Evolutionary conservation across 2,888 invertebrate genomes (phyloP), one percentile per base, ranked within the genome.

Genomic region (Notodonta dromedarius): DNA sequence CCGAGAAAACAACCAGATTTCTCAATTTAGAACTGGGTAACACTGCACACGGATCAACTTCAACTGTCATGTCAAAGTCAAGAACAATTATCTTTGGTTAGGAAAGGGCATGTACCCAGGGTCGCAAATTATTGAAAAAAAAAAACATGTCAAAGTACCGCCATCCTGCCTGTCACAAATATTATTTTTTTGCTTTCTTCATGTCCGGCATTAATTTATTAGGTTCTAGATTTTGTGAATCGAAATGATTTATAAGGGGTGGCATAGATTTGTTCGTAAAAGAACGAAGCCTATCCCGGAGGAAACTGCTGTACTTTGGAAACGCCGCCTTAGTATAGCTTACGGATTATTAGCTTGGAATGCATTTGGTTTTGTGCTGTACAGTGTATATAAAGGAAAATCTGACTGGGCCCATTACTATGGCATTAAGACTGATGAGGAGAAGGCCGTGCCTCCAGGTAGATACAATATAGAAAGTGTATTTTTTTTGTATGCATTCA

Each of bases 291-390:
- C 91, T 14, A 93, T 93, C 61, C 87, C 88, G 16, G 88, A 75
- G 63, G 85, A 94, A 13, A 85, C 82, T 44, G 96, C 96, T 0
- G 76, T 86, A 2, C 53, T 91, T 9, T 96, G 95, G 96, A 96
- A 95, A 81, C 87, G 90, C 7, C 92, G 95, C 32, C 84, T 96
- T 0, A 95, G 96, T 67, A 66, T 96, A 63, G 89, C 85, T 0
- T 97, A 96, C 78, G 95, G 94, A 46, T 60, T 96, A 53, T n/a
- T 95, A 9, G 95, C 96, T 13, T 96, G 96, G 96, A 95, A 96
- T 85, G 95, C 96, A 0, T 95, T 96, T 79, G 96, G 96, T 11
- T 74, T 95, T 16, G 94, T 96, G 5, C 70, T 93, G 24, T 96
- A 95, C 73, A 94, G 91, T 85, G 80, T 93, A 12, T 95, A 91